These are phyloP conservation scores for Enoplolaimus lenunculus DNA, from an alignment of 2,888 invertebrate genomes.

Conservation along the genomic window DNA sequence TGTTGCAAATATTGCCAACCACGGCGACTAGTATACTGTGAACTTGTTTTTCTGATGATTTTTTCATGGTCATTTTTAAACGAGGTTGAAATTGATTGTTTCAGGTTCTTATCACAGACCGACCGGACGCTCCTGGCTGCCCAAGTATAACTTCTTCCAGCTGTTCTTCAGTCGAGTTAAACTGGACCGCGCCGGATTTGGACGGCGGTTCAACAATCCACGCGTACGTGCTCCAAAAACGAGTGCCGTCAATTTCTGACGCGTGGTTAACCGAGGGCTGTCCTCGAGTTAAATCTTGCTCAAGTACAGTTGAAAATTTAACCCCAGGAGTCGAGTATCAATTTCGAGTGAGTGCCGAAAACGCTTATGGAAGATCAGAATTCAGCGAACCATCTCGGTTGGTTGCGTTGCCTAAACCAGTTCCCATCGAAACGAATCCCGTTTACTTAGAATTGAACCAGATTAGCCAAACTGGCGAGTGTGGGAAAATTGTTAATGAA, in stretches of 20 bases:
- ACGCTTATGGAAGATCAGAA: slow-evolving; percentile 79
- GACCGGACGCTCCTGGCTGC: slow-evolving; percentile 61
- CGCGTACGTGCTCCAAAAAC: slow-evolving; percentile 66
- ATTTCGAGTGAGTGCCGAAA: slow-evolving; percentile 85
- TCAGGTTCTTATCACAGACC: slow-evolving; percentile 48
- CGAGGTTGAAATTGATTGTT: too few relatives aligned
- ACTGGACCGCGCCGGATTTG: slow-evolving; percentile 71
- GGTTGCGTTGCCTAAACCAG: too few relatives aligned
- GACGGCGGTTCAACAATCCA: slow-evolving; percentile 87
- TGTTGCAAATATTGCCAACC: too few relatives aligned
- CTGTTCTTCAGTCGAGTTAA: slow-evolving; percentile 55
- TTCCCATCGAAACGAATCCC: too few relatives aligned
- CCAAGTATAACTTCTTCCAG: slow-evolving; percentile 50
- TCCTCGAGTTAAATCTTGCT: slow-evolving; percentile 72
- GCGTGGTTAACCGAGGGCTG: slow-evolving; percentile 77
- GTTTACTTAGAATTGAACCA: too few relatives aligned
- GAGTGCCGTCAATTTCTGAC: slow-evolving; percentile 53
- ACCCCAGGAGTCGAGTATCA: slow-evolving; percentile 83
- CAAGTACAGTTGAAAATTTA: slow-evolving; percentile 66
- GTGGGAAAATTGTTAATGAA: too few relatives aligned
- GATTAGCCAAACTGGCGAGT: too few relatives aligned
- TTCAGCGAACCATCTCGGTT: slow-evolving; percentile 67
- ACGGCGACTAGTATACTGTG: too few relatives aligned
- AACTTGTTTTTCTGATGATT: too few relatives aligned
- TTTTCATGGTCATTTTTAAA: too few relatives aligned